A percentile compares a stretch with the other conserved stretches of the same genome.
Conservation (phyloP, 2,888 invertebrate genomes). For the Drosophila nr. perissopoda region DNA sequence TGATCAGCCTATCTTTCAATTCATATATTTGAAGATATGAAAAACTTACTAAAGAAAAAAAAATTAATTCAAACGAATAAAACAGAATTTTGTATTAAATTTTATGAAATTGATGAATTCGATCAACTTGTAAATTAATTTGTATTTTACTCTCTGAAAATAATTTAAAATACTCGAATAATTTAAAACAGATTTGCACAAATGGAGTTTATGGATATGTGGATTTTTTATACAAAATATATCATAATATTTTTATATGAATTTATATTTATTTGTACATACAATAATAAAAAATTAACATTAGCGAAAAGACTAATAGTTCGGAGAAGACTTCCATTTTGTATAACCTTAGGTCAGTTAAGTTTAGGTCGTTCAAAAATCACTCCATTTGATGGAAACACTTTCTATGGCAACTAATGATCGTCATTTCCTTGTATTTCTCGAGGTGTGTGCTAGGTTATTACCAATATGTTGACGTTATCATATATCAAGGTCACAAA, state of each 20-base stretch:
- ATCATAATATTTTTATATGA: background rate
- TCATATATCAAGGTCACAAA: conserved; percentile 39
- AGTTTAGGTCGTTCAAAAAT: background rate
- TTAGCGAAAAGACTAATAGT: background rate
- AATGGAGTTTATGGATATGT: background rate
- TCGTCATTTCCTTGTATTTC: conserved; percentile 13
- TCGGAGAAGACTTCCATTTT: background rate
- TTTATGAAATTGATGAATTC: background rate
- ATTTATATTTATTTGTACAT: background rate
- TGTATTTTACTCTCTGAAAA: background rate
- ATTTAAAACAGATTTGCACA: background rate
- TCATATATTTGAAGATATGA: background rate
- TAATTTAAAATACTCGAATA: background rate
- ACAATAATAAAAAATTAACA: background rate
- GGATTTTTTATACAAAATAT: background rate
- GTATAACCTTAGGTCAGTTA: conserved; percentile 3
- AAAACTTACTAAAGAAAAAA: background rate
- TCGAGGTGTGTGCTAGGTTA: conserved; percentile 9
- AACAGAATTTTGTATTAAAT: background rate
- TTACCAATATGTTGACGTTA: conserved; percentile 25
- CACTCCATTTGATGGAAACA: background rate
- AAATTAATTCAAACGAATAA: background rate
- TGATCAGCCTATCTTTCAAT: background rate
- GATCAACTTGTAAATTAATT: background rate
- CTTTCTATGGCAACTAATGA: conserved; percentile 13